A percentile compares a stretch with the other conserved stretches of the same genome.
Conservation (phyloP, 2,797 vertebrate genomes). For the Pachyuromys duprasi region DNA sequence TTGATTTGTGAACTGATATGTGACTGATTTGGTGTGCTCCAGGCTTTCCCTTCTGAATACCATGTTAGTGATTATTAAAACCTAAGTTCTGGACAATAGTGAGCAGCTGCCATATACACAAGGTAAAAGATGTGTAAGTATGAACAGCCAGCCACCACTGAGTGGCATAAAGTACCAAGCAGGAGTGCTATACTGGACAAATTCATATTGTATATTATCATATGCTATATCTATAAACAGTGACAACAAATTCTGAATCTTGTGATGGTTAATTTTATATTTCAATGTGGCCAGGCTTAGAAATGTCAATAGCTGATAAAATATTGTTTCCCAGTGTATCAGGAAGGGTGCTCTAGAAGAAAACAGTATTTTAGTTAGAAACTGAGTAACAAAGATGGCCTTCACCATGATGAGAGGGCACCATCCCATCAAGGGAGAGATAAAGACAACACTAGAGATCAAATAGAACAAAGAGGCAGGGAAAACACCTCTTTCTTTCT, state of each 20-base stretch:
- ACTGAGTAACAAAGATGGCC: background rate
- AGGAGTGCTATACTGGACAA: background rate
- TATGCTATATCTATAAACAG: background rate
- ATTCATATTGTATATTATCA: background rate
- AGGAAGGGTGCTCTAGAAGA: background rate
- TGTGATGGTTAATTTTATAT: background rate
- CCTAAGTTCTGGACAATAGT: background rate
- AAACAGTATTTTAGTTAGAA: background rate
- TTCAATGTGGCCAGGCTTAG: background rate
- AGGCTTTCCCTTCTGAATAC: background rate
- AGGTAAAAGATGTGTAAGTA: background rate
- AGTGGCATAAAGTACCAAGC: background rate
- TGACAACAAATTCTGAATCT: background rate
- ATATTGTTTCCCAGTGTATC: background rate
- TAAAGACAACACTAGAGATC: background rate
- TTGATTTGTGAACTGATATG: background rate
- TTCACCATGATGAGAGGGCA: background rate
- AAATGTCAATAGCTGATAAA: background rate
- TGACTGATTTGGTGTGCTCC: background rate
- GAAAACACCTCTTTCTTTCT: background rate
- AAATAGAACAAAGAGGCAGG: background rate
- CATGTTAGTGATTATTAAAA: background rate
- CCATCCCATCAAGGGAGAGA: background rate
- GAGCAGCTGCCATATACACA: background rate
- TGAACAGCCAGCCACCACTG: background rate